phyloP scores from a whole-genome alignment of 2,113 vertebrate genomes.

The Myotis brandtii region DNA sequence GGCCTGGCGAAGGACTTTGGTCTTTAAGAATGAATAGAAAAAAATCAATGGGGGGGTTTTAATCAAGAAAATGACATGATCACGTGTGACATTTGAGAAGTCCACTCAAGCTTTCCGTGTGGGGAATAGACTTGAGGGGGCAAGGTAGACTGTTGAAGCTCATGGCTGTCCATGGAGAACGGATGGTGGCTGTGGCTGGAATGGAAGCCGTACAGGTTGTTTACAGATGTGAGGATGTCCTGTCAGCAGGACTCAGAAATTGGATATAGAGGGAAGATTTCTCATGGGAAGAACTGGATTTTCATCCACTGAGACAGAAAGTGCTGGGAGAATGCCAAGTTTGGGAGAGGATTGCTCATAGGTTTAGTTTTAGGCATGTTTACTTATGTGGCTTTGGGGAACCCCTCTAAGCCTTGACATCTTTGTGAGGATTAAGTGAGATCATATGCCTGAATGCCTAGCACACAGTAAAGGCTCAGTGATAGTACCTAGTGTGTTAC shows the following conservation, averaged over 20 bases:
- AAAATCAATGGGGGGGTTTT: neutral
- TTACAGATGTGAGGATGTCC: neutral
- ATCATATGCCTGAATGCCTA: neutral
- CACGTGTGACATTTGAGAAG: neutral
- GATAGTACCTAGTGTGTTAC: neutral
- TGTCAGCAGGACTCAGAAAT: neutral
- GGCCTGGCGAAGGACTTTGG: neutral
- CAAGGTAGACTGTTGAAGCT: neutral
- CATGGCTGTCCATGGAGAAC: neutral
- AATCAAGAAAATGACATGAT: neutral
- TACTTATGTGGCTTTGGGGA: neutral
- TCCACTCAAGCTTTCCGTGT: neutral
- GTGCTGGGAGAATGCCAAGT: neutral
- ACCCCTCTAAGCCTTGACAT: neutral
- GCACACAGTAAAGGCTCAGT: neutral
- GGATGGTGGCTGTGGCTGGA: neutral
- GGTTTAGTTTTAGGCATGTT: neutral
- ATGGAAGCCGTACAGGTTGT: neutral
- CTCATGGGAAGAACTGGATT: neutral
- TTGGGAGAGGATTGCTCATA: neutral
- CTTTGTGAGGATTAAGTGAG: conserved; percentile 8
- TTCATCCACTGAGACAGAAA: neutral
- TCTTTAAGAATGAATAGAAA: neutral
- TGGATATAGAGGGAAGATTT: neutral
- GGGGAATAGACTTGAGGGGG: neutral